Base-by-base conservation (phyloP, 2,888 invertebrate genomes). In the Eurytoma adleriae region DNA sequence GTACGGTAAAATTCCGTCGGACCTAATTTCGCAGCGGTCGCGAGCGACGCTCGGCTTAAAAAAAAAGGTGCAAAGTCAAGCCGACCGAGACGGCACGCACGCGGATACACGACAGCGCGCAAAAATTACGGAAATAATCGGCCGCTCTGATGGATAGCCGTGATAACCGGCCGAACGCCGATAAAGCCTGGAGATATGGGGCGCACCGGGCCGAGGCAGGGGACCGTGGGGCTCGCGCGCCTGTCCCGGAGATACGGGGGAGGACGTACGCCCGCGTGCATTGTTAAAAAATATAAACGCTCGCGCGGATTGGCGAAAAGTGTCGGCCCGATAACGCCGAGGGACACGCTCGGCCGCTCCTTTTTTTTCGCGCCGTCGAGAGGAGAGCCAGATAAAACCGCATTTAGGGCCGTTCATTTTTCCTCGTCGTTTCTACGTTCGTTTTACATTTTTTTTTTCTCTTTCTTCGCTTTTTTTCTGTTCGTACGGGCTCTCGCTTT, bases 201-300 rank as follows among this genome's bases (percentile, higher is more conserved):
- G 48, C 54, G 50, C 24, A 54, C 27, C 56, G 30, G 52, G 64
- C 57, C 30, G 67, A 14, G n/a, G 68, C 54, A 18, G 18, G 20
- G 30, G 20, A 24, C 40, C 40, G 40, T 10, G 30, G 64, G 50
- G 64, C 54, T 57, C 24, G 59, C 27, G 57, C 30, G 52, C 64
- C 57, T 50, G 67, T 16, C 27, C 56, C 30, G 20, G 20, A 50
- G 20, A 24, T 24, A 24, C 67, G 62, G 61, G 14, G 80, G 14
- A 24, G 83, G 81, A 81, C 72, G 83, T 78, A 68, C 61, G 73
- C 70, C 48, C 16, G 54, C 54, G 48, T 81, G 80, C 73, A 83
- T 82, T 84, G 82, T 82, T 83, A 70, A 68, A 40, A 83, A 83
- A 83, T 83, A 83, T 83, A 84, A 84, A 84, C 82, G 83, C 82